Percentiles rank a stretch among this genome's conserved stretches.
Conservation (phyloP, 2,888 invertebrate genomes). For the Zhengitettix transpicula region DNA sequence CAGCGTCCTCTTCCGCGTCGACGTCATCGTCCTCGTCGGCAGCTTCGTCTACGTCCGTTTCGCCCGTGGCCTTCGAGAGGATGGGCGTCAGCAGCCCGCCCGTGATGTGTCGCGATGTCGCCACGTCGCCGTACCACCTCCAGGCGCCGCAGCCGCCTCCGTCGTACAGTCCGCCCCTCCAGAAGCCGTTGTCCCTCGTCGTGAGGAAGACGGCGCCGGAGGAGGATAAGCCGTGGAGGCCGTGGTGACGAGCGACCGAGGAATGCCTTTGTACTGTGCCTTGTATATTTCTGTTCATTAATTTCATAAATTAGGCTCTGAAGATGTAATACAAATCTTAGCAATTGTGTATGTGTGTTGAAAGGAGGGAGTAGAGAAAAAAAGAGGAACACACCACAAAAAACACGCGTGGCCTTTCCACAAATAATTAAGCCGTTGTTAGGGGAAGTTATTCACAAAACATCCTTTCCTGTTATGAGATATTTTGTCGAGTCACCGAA, state of each 20-base stretch:
- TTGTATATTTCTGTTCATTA: too few relatives aligned
- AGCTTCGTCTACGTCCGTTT: slow-evolving; percentile 12
- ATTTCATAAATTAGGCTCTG: too few relatives aligned
- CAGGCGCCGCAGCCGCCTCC: slow-evolving; percentile 17
- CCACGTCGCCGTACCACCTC: slow-evolving; percentile 25
- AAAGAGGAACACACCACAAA: too few relatives aligned
- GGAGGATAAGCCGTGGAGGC: slow-evolving; percentile 67
- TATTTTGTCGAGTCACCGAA: too few relatives aligned
- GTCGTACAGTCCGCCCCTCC: slow-evolving; percentile 29
- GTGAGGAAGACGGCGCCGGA: slow-evolving; percentile 42
- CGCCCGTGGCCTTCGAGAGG: slow-evolving; percentile 29
- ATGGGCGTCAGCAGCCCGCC: slow-evolving; percentile 30
- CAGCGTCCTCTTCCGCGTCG: slow-evolving; percentile 37
- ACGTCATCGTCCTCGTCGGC: slow-evolving; percentile 23
- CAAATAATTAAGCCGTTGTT: too few relatives aligned
- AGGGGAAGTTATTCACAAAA: too few relatives aligned
- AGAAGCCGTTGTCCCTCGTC: slow-evolving; percentile 53
- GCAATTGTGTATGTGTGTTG: too few relatives aligned
- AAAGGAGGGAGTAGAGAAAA: too few relatives aligned
- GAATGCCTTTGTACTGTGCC: too few relatives aligned
- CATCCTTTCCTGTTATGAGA: too few relatives aligned
- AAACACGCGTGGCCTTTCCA: too few relatives aligned
- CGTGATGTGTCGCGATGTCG: slow-evolving; percentile 25
- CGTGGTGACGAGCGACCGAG: slow-evolving; percentile 40
- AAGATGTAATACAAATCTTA: too few relatives aligned